Evolutionary conservation across 2,888 invertebrate genomes (phyloP), one percentile per base, ranked within the genome.

Genomic region (Alitta virens): DNA sequence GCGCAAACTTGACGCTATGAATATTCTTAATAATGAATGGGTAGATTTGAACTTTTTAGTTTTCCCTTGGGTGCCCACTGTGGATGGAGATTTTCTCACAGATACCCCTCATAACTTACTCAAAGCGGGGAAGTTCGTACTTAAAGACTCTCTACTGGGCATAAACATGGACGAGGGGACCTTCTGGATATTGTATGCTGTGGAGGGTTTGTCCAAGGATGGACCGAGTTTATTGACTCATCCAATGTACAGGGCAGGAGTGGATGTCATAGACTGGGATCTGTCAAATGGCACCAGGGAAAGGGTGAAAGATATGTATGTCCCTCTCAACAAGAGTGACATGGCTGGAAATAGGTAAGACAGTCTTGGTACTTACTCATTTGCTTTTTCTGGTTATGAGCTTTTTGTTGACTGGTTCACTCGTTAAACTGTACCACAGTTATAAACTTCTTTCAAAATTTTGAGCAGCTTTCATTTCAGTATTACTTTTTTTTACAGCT

Each of bases 91-190:
- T 27, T 94, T 94, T 82, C 85, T 95, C 68, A 90, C 91, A 74
- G 93, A 94, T 79, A 71, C 74, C 25, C 78, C 84, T 3, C 86
- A 86, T 53, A 91, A 92, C 0, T 76, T 80, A 40, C 81, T 94
- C 74, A 33, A 58, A 23, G 53, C 27, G 7, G 89, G 89, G 69
- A 90, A 92, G 76, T 94, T 94, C 83, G 94, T 94, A 79, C 92
- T 92, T 82, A 91, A 92, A 9, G 92, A 91, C 78, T 88, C 94
- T 66, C 84, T 95, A 55, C 89, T 92, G 87, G 94, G 95, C 38
- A 91, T 91, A 27, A 94, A 94, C 79, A 89, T 90, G 18, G 94
- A 95, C 79, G 94, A 95, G 79, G 94, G 93, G 51, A 92, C 91
- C 14, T 95, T 92, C 82, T 95, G 93, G 80, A 92, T 94, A 68